phyloP scores from a whole-genome alignment of 2,113 vertebrate genomes.

The Albula goreensis region DNA sequence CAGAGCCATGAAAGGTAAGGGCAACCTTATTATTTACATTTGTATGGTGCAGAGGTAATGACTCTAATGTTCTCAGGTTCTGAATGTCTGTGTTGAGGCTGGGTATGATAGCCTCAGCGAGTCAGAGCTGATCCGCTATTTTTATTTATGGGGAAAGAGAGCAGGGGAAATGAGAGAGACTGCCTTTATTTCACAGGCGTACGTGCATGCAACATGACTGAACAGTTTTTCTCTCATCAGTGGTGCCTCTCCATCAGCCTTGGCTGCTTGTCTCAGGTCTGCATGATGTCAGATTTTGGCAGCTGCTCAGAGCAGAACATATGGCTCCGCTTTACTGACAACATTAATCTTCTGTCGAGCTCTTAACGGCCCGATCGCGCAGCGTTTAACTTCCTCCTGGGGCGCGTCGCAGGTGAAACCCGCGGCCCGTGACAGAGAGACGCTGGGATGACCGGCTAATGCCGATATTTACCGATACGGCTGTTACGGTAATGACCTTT shows the following conservation, averaged over 20 bases:
- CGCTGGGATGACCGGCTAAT: conserved; percentile 36
- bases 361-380: conserved; percentile 22
- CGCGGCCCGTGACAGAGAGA: background rate
- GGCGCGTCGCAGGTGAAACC: background rate
- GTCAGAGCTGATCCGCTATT: background rate
- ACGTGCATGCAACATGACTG: conserved; percentile 38
- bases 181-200: conserved; percentile 36
- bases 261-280: background rate
- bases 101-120: background rate
- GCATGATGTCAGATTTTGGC: conserved; percentile 23
- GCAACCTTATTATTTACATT: background rate
- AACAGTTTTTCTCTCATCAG: conserved; percentile 33
- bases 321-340: conserved; percentile 38
- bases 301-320: conserved; percentile 25
- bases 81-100: background rate
- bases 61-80: background rate
- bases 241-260: conserved; percentile 25
- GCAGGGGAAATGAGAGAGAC: conserved; percentile 25
- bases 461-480: conserved; percentile 35
- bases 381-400: background rate
- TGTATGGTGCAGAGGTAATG: background rate
- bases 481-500: conserved; percentile 34
- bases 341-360: conserved; percentile 37
- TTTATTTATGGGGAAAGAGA: conserved; percentile 44
- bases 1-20: background rate